Evolutionary conservation across 2,113 vertebrate species (phyloP), one percentile per base, ranked within the genome.

Genomic region (Xiphophorus hellerii): DNA sequence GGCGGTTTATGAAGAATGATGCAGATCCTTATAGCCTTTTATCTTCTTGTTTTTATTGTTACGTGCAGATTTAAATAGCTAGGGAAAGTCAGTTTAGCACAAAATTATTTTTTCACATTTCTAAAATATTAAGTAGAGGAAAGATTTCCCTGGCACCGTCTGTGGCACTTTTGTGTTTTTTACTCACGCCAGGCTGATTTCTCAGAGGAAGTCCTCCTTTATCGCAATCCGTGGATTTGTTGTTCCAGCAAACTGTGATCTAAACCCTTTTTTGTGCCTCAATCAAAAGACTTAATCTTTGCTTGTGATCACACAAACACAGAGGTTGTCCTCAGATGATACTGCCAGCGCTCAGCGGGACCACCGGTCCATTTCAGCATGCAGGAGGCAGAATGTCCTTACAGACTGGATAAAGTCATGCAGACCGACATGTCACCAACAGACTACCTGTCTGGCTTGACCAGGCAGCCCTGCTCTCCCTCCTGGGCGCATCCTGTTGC

Each of bases 381-480:
- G 60, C 33, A 65, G 28, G 48, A n/a, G 39, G 68, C 62, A 3
- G 0, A 35, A 12, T 7, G 37, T 27, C 51, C 62, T 33, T 35
- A 68, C 62, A 33, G 58, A 60, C 37, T 30, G 28, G 30, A 28
- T 14, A 68, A 71, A 28, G 15, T 60, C 31, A n/a, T 48, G n/a
- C n/a, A 48, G 15, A 30, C 31, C 9, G 17, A 35, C 51, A 22
- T 25, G n/a, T 64, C 65, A 22, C 25, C 44, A 27, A 30, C 29
- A 5, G 33, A 82, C 61, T 65, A 66, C 66, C 76, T 82, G 80
- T 78, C 82, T 82, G 67, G 15, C 62, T 44, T 77, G 77, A 86
- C 64, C 77, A 77, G 69, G 76, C 31, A 71, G 58, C 62, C 65
- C 42, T 13, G 35, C 51, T 33, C 73, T 76, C 58, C 66, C 62